Percentiles rank a stretch among this genome's conserved stretches.
Evolutionary conservation across 2,888 invertebrate species (phyloP).

Genomic region (Habrosyne pyritoides): DNA sequence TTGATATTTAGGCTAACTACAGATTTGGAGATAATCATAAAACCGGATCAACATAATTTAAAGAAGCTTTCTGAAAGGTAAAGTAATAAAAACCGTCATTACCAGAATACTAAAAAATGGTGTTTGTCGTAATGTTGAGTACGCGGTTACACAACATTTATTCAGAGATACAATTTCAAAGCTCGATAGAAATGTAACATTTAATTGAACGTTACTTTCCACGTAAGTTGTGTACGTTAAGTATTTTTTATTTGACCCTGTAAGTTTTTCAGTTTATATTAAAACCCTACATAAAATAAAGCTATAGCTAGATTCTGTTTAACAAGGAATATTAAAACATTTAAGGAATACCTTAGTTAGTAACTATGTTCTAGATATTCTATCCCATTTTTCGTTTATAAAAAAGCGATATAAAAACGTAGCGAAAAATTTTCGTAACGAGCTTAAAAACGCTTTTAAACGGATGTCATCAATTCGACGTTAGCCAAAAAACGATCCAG

Average conservation of each 20-base stretch:
- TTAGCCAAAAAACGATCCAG: conserved; percentile 29
- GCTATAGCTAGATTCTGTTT: background rate
- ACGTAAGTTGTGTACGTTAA: too few relatives aligned
- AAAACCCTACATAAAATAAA: too few relatives aligned
- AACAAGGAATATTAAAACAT: background rate
- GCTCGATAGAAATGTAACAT: background rate
- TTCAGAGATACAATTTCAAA: background rate
- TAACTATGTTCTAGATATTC: too few relatives aligned
- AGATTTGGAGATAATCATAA: conserved; percentile 11
- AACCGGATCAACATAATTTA: conserved; percentile 9
- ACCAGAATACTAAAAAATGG: conserved; percentile 17
- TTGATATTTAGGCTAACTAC: conserved; percentile 9
- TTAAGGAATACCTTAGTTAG: too few relatives aligned
- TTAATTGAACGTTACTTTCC: too few relatives aligned
- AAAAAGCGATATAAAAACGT: conserved; percentile 29
- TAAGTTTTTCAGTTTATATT: too few relatives aligned
- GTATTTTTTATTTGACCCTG: too few relatives aligned
- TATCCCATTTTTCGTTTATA: background rate
- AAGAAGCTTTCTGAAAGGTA: conserved; percentile 17
- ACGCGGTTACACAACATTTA: background rate
- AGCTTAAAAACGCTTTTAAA: conserved; percentile 23
- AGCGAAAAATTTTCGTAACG: background rate
- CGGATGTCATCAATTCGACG: conserved; percentile 42
- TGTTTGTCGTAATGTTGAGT: conserved; percentile 8
- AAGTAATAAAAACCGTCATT: conserved; percentile 25